These are phyloP conservation scores for Conopomorpha cramerella DNA, from an alignment of 1,140 invertebrate genomes.

Conservation along the genomic window DNA sequence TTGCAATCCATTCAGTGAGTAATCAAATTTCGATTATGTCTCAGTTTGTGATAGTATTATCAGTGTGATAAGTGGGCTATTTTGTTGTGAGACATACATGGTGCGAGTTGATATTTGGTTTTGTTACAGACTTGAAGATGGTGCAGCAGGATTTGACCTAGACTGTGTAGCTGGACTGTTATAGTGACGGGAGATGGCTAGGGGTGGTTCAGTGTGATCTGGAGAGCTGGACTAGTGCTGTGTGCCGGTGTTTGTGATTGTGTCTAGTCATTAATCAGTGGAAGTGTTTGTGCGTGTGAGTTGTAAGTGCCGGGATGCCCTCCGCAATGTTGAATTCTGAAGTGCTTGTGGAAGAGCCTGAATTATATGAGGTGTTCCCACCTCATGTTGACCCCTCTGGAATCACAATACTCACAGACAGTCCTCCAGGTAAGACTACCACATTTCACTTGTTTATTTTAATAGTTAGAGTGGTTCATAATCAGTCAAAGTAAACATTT, in stretches of 20 bases:
- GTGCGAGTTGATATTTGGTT: conserved; percentile 15
- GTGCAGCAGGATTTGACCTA: conserved; percentile 62
- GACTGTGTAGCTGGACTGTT: conserved; percentile 18
- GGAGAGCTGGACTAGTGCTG: conserved; percentile 28
- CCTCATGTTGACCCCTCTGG: conserved; percentile 74
- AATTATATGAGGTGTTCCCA: conserved; percentile 73
- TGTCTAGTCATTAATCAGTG: conserved; percentile 50
- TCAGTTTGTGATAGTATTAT: conserved; percentile 10
- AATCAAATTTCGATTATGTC: neutral
- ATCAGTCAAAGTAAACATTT: too few species aligned
- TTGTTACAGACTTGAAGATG: conserved; percentile 60
- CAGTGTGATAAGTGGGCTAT: conserved; percentile 15
- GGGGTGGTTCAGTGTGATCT: conserved; percentile 38
- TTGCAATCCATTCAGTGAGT: too few species aligned
- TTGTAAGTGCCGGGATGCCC: conserved; percentile 45
- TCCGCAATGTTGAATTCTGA: conserved; percentile 61
- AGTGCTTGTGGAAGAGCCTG: conserved; percentile 72
- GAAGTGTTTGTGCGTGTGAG: conserved; percentile 30
- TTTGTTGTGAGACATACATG: conserved; percentile 18
- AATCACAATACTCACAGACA: conserved; percentile 66
- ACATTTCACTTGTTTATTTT: too few species aligned
- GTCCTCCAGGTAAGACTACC: conserved; percentile 50
- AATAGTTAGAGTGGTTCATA: too few species aligned
- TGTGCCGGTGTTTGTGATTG: conserved; percentile 30
- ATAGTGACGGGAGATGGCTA: conserved; percentile 25